Evolutionary conservation across 2,888 invertebrate species (phyloP), one percentile per base, ranked within the genome.

Genomic region (Lagria hirta): DNA sequence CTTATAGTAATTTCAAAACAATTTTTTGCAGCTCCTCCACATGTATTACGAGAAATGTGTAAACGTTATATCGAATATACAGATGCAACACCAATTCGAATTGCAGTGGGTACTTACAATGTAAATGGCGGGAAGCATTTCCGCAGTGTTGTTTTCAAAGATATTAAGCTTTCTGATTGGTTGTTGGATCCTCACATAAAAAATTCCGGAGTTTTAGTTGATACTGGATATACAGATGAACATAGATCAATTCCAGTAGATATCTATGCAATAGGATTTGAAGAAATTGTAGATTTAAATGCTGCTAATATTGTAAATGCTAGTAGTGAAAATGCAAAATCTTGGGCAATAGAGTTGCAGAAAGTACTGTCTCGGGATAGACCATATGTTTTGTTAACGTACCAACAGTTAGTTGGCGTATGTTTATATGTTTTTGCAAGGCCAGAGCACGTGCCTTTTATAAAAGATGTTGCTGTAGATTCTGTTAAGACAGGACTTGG

Each of bases 111-210:
- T 8, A 99, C 99, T 1, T 99, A 98, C 75, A 99, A 99, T 73
- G 98, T 99, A 0, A 99, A 99, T 73, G 99, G 99, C 22, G 99
- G 99, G 2, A 97, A 96, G 73, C 96, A 97, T 73, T 97, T 99
- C 65, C 83, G 95, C 54, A 96, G 94, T 70, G 86, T 99, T 37
- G 97, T 91, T 15, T 93, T 92, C 68, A 95, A 94, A 71, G 89
- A 91, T 69, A 79, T 87, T 1, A 84, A 90, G 1, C 71, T 94
- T 20, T 80, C 88, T 7, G 91, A 93, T 72, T 94, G 94, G 94
- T 73, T 97, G 14, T 72, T 96, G 26, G 95, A 96, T 70, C 86
- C 89, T 26, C 85, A 84, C 37, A 78, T 81, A 49, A 68, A 78
- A 49, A 73, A 77, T n/a, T 46, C 57, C 12, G 62, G 61, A 22